Evolutionary conservation across 2,888 invertebrate species (phyloP), one percentile per base, ranked within the genome.

Genomic region (Caprella mutica): DNA sequence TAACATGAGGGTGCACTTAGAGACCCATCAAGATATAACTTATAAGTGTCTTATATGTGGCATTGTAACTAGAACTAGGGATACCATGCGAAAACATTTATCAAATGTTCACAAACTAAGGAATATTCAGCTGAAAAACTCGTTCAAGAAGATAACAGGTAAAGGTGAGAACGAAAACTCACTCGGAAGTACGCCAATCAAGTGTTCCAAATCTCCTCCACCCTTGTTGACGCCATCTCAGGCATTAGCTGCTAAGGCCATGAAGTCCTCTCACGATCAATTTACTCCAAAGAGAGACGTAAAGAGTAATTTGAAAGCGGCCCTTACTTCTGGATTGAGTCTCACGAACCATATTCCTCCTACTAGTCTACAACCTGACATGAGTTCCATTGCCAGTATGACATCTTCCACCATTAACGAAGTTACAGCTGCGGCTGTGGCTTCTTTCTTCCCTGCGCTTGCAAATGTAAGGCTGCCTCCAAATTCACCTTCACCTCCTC

Each of bases 1-100:
- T 59, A 65, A 65, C 60, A 59, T 65, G 63, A 62, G 65, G 40
- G 65, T 65, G 39, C 65, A 65, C 42, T 58, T 65, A 55, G 65
- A 65, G 56, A 61, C 63, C 33, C 65, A 65, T 54, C 62, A 65
- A 50, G 58, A 65, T 63, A 63, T 65, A 56, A 56, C 65, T 44
- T 65, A 65, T 61, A 56, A 63, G 58, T 65, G 65, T 53, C 59
- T 61, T 53, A 61, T 65, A 43, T 65, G 65, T 44, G 62, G 63
- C 48, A 65, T 63, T 56, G 59, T 63, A 21, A 65, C 65, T 42
- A 60, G 65, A 35, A 63, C 65, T 40, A 60, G 65, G 35, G 65
- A 65, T 53, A 65, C 65, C 48, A 60, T 65, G 61, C 63, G 65
- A 51, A 65, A 65, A 40, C 65, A 65, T 43, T 58, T 65, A 48